Base-by-base conservation (phyloP, 1,140 invertebrate genomes). In the Zaprionus ghesquierei region DNA sequence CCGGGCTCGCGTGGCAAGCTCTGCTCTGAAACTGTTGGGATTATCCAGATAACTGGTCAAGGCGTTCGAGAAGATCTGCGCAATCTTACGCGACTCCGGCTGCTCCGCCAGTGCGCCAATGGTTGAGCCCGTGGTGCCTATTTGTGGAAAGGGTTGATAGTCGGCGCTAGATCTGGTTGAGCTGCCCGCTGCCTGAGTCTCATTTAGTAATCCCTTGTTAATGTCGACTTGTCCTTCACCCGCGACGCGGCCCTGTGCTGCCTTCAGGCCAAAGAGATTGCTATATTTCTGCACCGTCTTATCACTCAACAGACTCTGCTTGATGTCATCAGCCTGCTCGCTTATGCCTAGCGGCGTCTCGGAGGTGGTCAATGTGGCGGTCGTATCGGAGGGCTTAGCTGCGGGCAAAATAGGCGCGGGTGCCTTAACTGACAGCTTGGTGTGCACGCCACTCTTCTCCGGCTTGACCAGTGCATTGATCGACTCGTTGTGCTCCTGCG, bases 11-110 rank as follows among this genome's bases (percentile, higher is more conserved):
- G 33, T 95, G 94, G 23, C 86, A 12, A 97, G 86, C 13, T 95
- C 95, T 77, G 95, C 95, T 70, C 95, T 95, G 74, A 97, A 97
- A 41, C 94, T 95, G 13, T 95, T 94, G 1, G 96, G 96, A 92
- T 97, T 95, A 86, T 97, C 95, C 4, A 97, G 92, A 82, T 97
- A 97, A 4, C 95, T 95, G 1, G 95, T 96, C 5, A 97, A 89
- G 0, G 96, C 96, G 76, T 96, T 94, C 1, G 96, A 96, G 81
- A 97, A 97, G 1, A 97, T 95, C 92, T 96, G 95, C 1, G 96
- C 96, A 2, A 97, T 90, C 92, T 96, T 95, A 46, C 96, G 93
- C 0, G 96, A 94, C 82, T 95, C 94, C 0, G 95, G 95, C 20
- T 94, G 93, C 58, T 93, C 93, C 6, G 93, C 93, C 38, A 93